These are phyloP conservation scores for Apamea anceps DNA, from an alignment of 2,888 invertebrate genomes.

Conservation along the genomic window DNA sequence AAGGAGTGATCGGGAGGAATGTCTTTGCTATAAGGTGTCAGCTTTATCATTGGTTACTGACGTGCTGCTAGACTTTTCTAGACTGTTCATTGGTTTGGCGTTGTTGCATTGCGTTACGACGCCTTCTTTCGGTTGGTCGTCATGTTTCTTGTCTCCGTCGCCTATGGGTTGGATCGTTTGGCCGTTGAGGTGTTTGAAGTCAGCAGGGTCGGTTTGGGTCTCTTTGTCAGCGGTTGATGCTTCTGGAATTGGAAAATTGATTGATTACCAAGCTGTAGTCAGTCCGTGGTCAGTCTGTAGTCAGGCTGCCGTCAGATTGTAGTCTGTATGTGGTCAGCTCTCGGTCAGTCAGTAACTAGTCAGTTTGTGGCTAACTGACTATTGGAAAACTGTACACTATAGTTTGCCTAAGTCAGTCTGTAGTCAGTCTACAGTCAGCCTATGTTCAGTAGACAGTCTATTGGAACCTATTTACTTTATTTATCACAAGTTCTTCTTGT, in stretches of 20 bases:
- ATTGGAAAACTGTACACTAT: neutral
- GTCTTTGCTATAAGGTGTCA: slow-evolving; percentile 85
- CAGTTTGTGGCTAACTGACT: too few relatives aligned
- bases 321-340: neutral
- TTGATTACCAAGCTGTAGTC: neutral
- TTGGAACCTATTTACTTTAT: neutral
- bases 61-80: slow-evolving; percentile 59
- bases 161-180: slow-evolving; percentile 72
- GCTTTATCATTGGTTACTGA: slow-evolving; percentile 74
- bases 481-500: neutral
- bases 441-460: neutral
- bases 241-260: slow-evolving; percentile 72
- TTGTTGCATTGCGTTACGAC: slow-evolving; percentile 71
- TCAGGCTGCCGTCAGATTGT: neutral
- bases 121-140: slow-evolving; percentile 66
- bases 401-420: neutral
- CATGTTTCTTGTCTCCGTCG: slow-evolving; percentile 65
- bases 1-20: slow-evolving; percentile 81
- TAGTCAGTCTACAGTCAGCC: neutral
- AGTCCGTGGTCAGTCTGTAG: too few relatives aligned
- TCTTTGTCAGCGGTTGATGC: slow-evolving; percentile 79
- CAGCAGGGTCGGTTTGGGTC: slow-evolving; percentile 84
- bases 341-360: neutral
- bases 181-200: slow-evolving; percentile 82
- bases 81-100: slow-evolving; percentile 56